Evolutionary conservation across 1,140 invertebrate species (phyloP).

Genomic region (Penaeus indicus): DNA sequence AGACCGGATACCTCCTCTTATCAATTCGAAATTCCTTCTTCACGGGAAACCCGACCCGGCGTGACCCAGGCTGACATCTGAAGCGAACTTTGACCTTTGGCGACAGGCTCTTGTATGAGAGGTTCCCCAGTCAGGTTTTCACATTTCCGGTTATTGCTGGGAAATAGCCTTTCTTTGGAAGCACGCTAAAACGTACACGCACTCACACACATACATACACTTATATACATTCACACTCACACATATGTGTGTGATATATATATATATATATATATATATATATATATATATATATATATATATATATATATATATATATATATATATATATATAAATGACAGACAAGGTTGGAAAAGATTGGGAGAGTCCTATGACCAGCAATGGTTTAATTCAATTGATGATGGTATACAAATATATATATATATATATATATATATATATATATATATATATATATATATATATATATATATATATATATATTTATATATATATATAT

Average conservation of each 20-base stretch:
- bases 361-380: not conserved
- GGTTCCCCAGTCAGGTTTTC: not conserved
- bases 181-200: not conserved
- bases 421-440: constrained; percentile 11
- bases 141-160: not conserved
- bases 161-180: not conserved
- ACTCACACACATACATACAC: not conserved
- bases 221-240: not conserved
- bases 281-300: constrained; percentile 23
- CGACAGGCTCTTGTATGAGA: not conserved
- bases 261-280: constrained; percentile 12
- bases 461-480: constrained; percentile 1
- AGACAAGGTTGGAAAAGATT: not conserved
- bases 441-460: constrained; percentile 17
- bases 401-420: not conserved
- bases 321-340: not conserved
- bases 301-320: constrained; percentile 1
- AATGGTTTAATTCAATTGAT: not conserved
- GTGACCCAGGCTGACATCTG: too few species aligned
- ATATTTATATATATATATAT: not conserved
- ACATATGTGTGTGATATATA: constrained; percentile 5
- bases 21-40: too few species aligned
- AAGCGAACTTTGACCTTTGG: too few species aligned
- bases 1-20: too few species aligned
- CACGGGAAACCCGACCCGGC: too few species aligned